Base-by-base conservation (phyloP, 2,888 invertebrate species). In the Petrophora chlorosata region DNA sequence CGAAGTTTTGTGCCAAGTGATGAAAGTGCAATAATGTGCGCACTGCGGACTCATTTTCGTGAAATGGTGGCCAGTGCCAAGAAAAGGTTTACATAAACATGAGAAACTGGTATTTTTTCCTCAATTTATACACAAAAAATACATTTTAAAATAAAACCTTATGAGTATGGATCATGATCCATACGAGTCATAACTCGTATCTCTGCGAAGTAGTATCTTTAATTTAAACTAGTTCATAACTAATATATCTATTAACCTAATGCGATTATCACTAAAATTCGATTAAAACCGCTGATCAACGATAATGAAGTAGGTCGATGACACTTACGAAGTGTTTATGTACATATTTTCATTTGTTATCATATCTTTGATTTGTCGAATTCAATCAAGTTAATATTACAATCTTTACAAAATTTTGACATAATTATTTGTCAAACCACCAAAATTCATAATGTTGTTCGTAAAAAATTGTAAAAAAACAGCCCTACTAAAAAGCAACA, bases 241-340 rank as follows among this genome's bases (percentile, higher is more conserved):
- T 15, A 4, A 38, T 29, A 47, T 36, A 53, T 39, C 44, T 26
- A 54, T 33, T 54, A 43, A 44, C 47, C 41, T 48, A 40, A 39
- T 26, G n/a, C 7, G 2, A 2, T 25, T 29, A 56, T 59, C 50
- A 34, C 26, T 36, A 19, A 17, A 45, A 33, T 29, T 34, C 12
- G 38, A 58, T 58, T 49, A 44, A 19, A 42, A 34, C 5, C 5
- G 16, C 5, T 17, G 34, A 41, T 39, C 25, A 49, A 10, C 17
- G 33, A 47, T 43, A 36, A 16, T 9, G 9, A 62, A 44, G 50
- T 56, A 43, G 62, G 56, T 50, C 53, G 50, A 52, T 55, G 46
- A 54, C 46, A 36, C 29, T 25, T 33, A 15, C 16, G 12, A 9
- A 13, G 10, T 22, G 14, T 46, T 30, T 48, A 28, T 54, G 45